These are phyloP conservation scores for Lissonota sp. DNA, from an alignment of 2,888 invertebrate species.

Conservation along the genomic window DNA sequence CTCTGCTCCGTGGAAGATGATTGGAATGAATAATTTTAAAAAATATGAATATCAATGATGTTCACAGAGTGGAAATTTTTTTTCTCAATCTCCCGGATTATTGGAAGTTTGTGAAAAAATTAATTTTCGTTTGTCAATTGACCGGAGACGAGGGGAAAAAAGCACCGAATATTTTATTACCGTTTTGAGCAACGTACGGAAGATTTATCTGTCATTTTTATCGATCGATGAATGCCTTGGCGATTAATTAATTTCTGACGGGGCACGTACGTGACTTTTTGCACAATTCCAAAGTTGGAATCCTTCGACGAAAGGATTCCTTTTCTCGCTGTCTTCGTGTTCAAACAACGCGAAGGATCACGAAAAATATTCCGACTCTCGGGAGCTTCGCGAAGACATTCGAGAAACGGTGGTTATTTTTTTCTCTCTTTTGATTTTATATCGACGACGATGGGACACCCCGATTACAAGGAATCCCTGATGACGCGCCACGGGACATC, in stretches of 20 bases:
- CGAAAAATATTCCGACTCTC: conserved; percentile 33
- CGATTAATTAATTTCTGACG: conserved; percentile 37
- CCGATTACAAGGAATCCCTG: conserved; percentile 26
- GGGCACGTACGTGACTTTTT: conserved; percentile 39
- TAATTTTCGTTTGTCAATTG: neutral
- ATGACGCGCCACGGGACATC: conserved; percentile 32
- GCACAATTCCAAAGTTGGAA: conserved; percentile 29
- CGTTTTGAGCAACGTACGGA: neutral
- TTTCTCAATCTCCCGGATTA: too few species aligned
- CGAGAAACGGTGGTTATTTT: conserved; percentile 8
- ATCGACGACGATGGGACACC: conserved; percentile 24
- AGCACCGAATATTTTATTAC: neutral
- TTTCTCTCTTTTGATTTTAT: conserved; percentile 3
- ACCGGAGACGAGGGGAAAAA: neutral
- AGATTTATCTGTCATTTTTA: conserved; percentile 22
- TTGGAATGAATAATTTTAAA: too few species aligned
- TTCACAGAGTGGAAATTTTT: too few species aligned
- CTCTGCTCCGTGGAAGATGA: too few species aligned
- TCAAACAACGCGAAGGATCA: conserved; percentile 19
- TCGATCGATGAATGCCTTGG: conserved; percentile 5
- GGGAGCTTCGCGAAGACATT: conserved; percentile 21
- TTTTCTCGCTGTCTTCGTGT: conserved; percentile 18
- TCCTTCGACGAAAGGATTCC: conserved; percentile 13
- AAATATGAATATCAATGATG: too few species aligned
- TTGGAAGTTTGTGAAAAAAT: too few species aligned